Percentiles rank a stretch among this genome's conserved stretches.
These are phyloP conservation scores for Mylabris sibirica DNA, from an alignment of 2,888 invertebrate genomes.

Conservation along the genomic window DNA sequence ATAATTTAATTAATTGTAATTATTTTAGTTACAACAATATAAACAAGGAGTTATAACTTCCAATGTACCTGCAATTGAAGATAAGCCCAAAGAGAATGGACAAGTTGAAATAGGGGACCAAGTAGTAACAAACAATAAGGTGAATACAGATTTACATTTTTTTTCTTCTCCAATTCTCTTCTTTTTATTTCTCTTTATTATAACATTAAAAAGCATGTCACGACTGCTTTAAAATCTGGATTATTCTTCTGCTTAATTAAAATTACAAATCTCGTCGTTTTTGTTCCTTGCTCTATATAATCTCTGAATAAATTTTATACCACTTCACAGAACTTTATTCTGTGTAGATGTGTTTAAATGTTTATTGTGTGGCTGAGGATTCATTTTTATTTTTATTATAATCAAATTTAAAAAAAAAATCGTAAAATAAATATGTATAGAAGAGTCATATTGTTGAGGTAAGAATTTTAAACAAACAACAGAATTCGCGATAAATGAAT, in stretches of 20 bases:
- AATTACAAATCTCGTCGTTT: slow-evolving; percentile 26
- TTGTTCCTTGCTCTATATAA: slow-evolving; percentile 14
- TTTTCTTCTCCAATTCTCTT: background rate
- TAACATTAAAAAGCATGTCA: slow-evolving; percentile 30
- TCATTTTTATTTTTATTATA: background rate
- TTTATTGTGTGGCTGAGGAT: slow-evolving; percentile 3
- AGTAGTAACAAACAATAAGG: slow-evolving; percentile 55
- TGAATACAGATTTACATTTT: slow-evolving; percentile 27
- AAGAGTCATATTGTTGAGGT: background rate
- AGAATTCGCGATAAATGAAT: background rate
- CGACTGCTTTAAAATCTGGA: slow-evolving; percentile 26
- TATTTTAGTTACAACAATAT: slow-evolving; percentile 81
- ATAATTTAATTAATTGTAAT: slow-evolving; percentile 12
- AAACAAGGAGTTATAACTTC: slow-evolving; percentile 75
- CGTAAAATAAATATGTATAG: background rate
- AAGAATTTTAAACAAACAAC: background rate
- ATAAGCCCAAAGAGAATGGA: slow-evolving; percentile 83
- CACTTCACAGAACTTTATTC: background rate
- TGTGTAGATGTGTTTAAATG: background rate
- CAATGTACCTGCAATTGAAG: slow-evolving; percentile 65
- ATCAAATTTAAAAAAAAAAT: background rate
- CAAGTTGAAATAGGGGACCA: slow-evolving; percentile 70
- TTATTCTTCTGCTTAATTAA: slow-evolving; percentile 32
- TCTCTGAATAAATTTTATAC: background rate
- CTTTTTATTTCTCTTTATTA: background rate